Percentiles rank a stretch among this genome's conserved stretches.
Evolutionary conservation across 64 coral and sea anemone genomes (phyloP).

Genomic region (Porites australiensis): DNA sequence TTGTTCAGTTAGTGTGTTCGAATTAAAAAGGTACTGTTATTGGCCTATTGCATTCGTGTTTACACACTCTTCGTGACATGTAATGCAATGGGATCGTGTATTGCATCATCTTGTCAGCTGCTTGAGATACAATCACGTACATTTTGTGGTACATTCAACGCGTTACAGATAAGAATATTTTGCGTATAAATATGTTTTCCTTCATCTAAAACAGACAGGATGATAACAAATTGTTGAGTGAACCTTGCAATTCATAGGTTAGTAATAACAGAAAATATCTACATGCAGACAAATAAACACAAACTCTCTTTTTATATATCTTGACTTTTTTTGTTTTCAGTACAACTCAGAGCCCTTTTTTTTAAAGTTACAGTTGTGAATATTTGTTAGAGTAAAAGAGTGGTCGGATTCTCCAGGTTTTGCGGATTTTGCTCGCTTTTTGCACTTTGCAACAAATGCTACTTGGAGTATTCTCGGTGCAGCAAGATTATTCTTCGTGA

Average conservation of each 20-base stretch:
- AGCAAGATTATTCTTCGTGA: not conserved
- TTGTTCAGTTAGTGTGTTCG: not conserved
- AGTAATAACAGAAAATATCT: constrained; percentile 20
- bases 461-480: not conserved
- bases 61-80: not conserved
- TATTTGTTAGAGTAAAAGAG: no score
- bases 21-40: not conserved
- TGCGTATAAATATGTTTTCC: not conserved
- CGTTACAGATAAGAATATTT: not conserved
- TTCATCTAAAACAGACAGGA: constrained; percentile 32
- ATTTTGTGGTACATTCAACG: not conserved
- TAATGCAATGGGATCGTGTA: not conserved
- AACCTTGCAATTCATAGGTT: constrained; percentile 21
- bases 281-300: not conserved
- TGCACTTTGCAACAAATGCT: not conserved
- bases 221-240: constrained; percentile 22
- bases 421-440: no score
- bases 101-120: not conserved
- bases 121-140: not conserved
- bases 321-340: not conserved
- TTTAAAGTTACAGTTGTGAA: not conserved
- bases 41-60: not conserved
- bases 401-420: no score
- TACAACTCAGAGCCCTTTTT: constrained; percentile 2
- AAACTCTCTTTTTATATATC: not conserved